Evolutionary conservation across 2,113 vertebrate species (phyloP), one percentile per base, ranked within the genome.

Genomic region (Pogonocichla stellata): DNA sequence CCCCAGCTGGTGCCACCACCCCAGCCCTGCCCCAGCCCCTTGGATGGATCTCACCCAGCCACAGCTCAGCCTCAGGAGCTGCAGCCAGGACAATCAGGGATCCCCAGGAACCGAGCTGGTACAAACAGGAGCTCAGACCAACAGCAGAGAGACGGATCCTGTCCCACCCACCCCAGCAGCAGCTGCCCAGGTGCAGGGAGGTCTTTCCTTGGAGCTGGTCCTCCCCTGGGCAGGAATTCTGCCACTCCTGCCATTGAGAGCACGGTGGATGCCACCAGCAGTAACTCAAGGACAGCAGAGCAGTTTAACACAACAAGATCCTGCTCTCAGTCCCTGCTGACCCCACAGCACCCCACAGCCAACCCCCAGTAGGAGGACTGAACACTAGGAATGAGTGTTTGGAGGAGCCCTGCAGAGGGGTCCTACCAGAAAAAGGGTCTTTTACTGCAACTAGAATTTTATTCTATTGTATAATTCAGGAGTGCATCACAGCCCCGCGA

Each of bases 381-480:
- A 81, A 47, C 1, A 2, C 54, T 22, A 24, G 75, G 24, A 54
- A 85, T 2, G 66, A 56, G 40, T 2, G 43, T 80, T 73, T 45
- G 91, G 86, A 75, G 85, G 93, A 90, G 74, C 88, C 78, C 79
- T 23, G 90, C 2, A 5, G 72, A 77, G 84, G 84, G 89, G 51
- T 71, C 85, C 93, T 84, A 57, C 62, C 90, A 93, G 85, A 72
- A 69, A 87, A 86, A 73, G 71, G 86, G 36, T 91, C 84, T 94
- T 93, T 80, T 36, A 67, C 94, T 50, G 95, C 74, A 86, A 83
- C 95, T 92, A 92, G 85, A 66, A 38, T 93, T 96, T 92, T 90
- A 96, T 93, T 86, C 93, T 95, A 80, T 38, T 34, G 66, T 71
- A 77, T 85, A 69, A 80, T 50, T 91, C 90, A 90, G 12, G 87